Conservation (phyloP, 2,888 invertebrate species). For the Platycnemis pennipes region DNA sequence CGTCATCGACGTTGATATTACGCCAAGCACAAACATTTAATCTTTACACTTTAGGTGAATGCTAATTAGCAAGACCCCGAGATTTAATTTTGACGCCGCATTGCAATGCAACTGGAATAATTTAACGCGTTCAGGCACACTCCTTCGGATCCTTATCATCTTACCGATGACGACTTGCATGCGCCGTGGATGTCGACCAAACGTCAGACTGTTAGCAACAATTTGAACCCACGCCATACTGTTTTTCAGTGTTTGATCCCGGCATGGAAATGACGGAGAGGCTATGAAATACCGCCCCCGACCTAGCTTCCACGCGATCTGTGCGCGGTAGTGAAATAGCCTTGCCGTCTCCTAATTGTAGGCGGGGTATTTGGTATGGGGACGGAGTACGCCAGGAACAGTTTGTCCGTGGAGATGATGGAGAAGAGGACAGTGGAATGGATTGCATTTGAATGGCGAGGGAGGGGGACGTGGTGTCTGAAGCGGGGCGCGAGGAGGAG, state of each 20-base stretch:
- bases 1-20: no score
- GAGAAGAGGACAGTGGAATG: slow-evolving; percentile 21
- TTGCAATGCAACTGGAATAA: no score
- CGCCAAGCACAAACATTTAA: no score
- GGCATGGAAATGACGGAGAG: background rate
- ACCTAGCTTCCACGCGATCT: no score
- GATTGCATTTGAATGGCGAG: slow-evolving; percentile 67
- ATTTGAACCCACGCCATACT: background rate
- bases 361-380: background rate
- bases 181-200: no score
- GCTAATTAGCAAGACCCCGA: no score
- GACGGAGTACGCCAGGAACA: background rate
- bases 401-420: background rate
- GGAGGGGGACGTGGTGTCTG: slow-evolving; percentile 75
- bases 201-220: background rate
- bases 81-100: no score
- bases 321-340: background rate
- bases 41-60: no score
- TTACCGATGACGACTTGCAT: no score
- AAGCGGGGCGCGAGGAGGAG: slow-evolving; percentile 67
- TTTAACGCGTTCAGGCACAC: no score
- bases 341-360: background rate
- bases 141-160: no score
- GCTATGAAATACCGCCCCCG: no score
- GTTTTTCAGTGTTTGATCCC: background rate